Percentiles rank a stretch among this genome's conserved stretches.
These are phyloP conservation scores for Semicossyphus pulcher DNA, from an alignment of 2,113 vertebrate species.

Conservation along the genomic window DNA sequence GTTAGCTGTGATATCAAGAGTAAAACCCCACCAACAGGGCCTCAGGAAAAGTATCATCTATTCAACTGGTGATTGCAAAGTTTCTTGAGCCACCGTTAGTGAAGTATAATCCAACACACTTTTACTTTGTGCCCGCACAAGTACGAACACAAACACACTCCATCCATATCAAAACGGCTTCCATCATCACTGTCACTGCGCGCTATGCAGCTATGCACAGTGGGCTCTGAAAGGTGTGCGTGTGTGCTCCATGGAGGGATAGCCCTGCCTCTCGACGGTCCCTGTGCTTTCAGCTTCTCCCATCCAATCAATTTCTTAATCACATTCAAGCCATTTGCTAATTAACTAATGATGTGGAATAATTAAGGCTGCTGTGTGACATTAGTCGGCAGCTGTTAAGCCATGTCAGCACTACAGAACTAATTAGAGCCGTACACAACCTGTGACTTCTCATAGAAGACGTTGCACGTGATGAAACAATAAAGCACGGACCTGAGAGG, in stretches of 20 bases:
- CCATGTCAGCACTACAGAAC: constrained; percentile 48
- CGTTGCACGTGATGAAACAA: constrained; percentile 18
- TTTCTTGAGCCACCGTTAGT: neutral
- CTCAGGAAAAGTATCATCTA: constrained; percentile 16
- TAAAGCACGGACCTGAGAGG: constrained; percentile 39
- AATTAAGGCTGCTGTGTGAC: constrained; percentile 67
- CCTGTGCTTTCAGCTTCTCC: constrained; percentile 59
- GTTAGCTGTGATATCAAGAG: constrained; percentile 12
- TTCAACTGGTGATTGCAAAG: too few relatives aligned
- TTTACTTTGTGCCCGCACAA: neutral
- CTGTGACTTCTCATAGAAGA: constrained; percentile 37
- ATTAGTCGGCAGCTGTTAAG: constrained; percentile 67
- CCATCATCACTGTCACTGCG: constrained; percentile 55
- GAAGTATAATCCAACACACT: neutral
- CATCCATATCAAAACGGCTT: constrained; percentile 29
- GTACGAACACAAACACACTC: neutral
- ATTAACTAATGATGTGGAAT: constrained; percentile 73
- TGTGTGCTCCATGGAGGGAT: constrained; percentile 26
- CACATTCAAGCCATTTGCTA: constrained; percentile 63
- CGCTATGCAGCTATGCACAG: constrained; percentile 18
- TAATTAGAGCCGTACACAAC: constrained; percentile 59
- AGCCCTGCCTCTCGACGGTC: constrained; percentile 33
- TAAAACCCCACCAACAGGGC: constrained; percentile 21
- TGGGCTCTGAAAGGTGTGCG: neutral
- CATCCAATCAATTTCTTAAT: constrained; percentile 71